Base-by-base conservation (phyloP, 2,113 vertebrate genomes). In the Marmota monax region DNA sequence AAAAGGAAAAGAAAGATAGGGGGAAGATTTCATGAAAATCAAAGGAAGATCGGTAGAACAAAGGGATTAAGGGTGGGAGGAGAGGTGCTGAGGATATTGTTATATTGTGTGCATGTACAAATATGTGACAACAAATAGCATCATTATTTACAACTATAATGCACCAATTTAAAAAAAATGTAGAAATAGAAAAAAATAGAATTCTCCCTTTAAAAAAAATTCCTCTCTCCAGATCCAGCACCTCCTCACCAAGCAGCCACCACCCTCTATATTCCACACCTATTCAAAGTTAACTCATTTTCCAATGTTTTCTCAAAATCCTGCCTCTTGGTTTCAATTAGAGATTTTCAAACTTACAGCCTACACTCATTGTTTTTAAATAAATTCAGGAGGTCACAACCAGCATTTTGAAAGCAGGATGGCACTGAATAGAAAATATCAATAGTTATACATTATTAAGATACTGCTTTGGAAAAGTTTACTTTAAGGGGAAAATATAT, bases 321-420 rank as follows among this genome's bases (percentile, higher is more conserved):
- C 58, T 82, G 37, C 25, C 48, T 88, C 17, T 53, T 69, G 22
- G 4, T 65, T 70, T 76, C 84, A 76, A 37, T 82, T 42, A 69
- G 29, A 58, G 34, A n/a, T 82, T 95, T 90, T 96, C 84, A 96
- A 61, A 67, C 51, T 84, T 23, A 95, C 17, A 65, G 22, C 27
- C 25, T 1, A 29, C 4, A 70, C 42, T 77, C 34, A 20, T 53
- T 39, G 37, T 51, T 27, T 12, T 79, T 17, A 93, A 93, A 53
- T 83, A 65, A 84, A 27, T 23, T 82, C 63, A 69, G 34, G 13
- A 78, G 32, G 17, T 76, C 27, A 70, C 22, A 79, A 48, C 2
- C 5, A 34, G 23, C 20, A 72, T 37, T 90, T 86, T 42, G 27
- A 39, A 87, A 78, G 12, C 48, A 53, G 67, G 9, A 84, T 25